Evolutionary conservation across 2,888 invertebrate genomes (phyloP).

Genomic region (Pachliopta kotzebuea): DNA sequence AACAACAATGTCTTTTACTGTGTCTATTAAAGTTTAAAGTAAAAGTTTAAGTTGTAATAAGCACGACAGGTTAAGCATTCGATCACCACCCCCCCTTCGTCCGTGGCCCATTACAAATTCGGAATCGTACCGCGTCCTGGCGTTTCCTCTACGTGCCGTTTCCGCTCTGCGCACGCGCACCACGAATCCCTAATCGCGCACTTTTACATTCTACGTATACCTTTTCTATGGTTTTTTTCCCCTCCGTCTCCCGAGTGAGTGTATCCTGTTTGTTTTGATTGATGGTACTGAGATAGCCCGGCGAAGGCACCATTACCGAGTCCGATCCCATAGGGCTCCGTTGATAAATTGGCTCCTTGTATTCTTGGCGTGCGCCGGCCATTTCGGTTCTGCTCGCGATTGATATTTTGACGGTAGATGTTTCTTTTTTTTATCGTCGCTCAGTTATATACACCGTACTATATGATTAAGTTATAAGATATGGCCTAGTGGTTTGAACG

Average conservation of each 20-base stretch:
- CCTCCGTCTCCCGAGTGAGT: constrained; percentile 48
- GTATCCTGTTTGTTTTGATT: constrained; percentile 76
- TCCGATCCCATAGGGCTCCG: constrained; percentile 51
- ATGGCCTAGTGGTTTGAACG: too few species aligned
- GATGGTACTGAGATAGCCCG: constrained; percentile 65
- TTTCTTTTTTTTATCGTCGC: constrained; percentile 23
- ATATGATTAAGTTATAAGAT: too few species aligned
- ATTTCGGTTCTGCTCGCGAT: constrained; percentile 55
- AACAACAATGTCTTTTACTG: constrained; percentile 31
- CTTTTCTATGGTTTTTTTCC: constrained; percentile 40
- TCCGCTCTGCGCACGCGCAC: constrained; percentile 67
- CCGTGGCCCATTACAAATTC: constrained; percentile 64
- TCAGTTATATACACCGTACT: not conserved
- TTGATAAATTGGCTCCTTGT: constrained; percentile 64
- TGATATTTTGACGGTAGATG: constrained; percentile 45
- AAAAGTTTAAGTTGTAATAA: constrained; percentile 29
- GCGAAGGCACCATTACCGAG: constrained; percentile 56
- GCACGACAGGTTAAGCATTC: constrained; percentile 62
- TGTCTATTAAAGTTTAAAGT: constrained; percentile 38
- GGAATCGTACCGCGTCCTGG: constrained; percentile 79
- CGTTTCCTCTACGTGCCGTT: constrained; percentile 76
- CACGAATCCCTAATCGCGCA: constrained; percentile 70
- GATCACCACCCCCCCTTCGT: constrained; percentile 62
- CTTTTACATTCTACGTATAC: constrained; percentile 49
- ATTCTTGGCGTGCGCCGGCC: constrained; percentile 53